phyloP scores from a whole-genome alignment of 2,113 vertebrate species.

The Ceyx margarethae region DNA sequence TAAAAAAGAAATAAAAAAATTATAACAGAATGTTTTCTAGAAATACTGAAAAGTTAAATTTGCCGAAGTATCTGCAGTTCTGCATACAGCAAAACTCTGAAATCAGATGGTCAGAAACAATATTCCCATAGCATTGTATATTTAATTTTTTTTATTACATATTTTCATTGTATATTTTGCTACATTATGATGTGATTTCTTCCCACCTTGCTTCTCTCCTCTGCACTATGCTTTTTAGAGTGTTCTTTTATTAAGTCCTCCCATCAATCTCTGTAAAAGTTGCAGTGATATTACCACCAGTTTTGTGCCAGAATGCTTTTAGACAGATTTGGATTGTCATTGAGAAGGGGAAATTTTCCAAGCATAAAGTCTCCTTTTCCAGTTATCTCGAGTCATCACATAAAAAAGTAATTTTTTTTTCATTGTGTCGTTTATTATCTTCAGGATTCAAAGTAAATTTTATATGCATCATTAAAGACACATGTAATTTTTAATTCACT shows the following conservation, averaged over 20 bases:
- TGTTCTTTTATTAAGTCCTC: background rate
- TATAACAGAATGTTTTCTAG: background rate
- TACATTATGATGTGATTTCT: background rate
- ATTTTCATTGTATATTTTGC: background rate
- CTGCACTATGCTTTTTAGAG: background rate
- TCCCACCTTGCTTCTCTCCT: background rate
- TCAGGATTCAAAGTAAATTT: background rate
- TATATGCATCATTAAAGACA: background rate
- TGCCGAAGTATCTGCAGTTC: background rate
- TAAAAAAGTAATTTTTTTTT: background rate
- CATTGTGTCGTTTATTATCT: background rate
- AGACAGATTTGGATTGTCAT: background rate
- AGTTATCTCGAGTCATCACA: background rate
- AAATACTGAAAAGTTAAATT: constrained; percentile 24
- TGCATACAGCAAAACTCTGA: background rate
- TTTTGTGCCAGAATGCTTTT: background rate
- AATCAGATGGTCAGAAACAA: background rate
- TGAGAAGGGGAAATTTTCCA: background rate
- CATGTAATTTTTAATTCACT: background rate
- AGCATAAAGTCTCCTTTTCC: background rate
- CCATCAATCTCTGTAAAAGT: background rate
- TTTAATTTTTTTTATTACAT: background rate
- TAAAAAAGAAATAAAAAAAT: background rate
- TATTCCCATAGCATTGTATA: background rate
- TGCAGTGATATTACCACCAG: background rate